These are phyloP conservation scores for Akabosia matsudoensis DNA, from an alignment of 1,140 invertebrate species.

Conservation along the genomic window DNA sequence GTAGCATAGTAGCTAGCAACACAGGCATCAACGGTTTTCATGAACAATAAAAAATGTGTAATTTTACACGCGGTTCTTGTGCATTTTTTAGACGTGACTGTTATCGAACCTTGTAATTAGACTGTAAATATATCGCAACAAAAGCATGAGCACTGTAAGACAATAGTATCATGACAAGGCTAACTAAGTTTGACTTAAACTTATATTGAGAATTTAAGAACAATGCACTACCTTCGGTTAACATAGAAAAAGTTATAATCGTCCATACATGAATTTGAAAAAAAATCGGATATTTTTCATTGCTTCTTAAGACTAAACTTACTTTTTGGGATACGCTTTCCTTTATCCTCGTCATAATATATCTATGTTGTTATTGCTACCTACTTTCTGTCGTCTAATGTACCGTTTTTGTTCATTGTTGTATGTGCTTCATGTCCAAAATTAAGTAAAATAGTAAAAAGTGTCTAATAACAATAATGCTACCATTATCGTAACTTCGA, in stretches of 20 bases:
- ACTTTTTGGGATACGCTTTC: neutral
- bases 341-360: neutral
- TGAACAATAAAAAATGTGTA: neutral
- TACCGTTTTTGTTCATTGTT: neutral
- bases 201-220: neutral
- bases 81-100: conserved; percentile 21
- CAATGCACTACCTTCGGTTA: neutral
- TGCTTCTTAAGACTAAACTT: neutral
- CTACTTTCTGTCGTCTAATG: neutral
- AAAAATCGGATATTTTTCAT: neutral
- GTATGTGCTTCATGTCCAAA: neutral
- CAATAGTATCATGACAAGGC: neutral
- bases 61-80: neutral
- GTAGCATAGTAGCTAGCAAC: neutral
- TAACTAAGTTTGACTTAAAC: neutral
- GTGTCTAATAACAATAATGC: neutral
- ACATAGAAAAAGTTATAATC: conserved; percentile 12
- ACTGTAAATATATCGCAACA: neutral
- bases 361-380: neutral
- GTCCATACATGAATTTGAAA: neutral
- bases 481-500: too few relatives aligned
- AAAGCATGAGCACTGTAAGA: neutral
- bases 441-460: conserved; percentile 11
- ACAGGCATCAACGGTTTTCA: neutral
- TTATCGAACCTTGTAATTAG: conserved; percentile 4